Percentiles rank a stretch among this genome's conserved stretches.
phyloP scores from a whole-genome alignment of 2,113 vertebrate genomes.

The Rhinopomastus cyanomelas region DNA sequence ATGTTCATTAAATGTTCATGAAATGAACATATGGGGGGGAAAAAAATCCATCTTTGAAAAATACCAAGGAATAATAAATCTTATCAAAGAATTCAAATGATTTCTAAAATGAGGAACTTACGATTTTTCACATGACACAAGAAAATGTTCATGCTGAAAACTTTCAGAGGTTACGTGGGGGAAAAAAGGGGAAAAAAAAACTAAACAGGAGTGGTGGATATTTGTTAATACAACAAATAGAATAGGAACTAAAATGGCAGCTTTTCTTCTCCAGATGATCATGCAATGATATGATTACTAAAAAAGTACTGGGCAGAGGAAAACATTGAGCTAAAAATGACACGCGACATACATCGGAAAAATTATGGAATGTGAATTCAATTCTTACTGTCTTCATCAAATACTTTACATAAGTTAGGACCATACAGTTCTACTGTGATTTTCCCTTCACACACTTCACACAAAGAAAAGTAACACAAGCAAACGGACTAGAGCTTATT shows the following conservation, averaged over 20 bases:
- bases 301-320: background rate
- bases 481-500: background rate
- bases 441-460: conserved; percentile 1
- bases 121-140: background rate
- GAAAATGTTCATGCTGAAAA: background rate
- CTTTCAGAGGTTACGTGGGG: background rate
- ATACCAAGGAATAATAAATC: background rate
- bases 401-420: background rate
- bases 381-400: background rate
- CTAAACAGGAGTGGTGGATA: background rate
- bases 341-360: background rate
- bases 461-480: conserved; percentile 12
- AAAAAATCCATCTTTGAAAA: conserved; percentile 4
- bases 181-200: no score
- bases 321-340: background rate
- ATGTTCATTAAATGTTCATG: conserved; percentile 23
- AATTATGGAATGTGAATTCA: background rate
- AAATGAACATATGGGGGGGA: conserved; percentile 7
- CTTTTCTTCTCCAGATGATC: background rate
- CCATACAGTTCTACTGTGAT: background rate
- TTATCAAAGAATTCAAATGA: conserved; percentile 20
- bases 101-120: background rate
- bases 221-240: background rate
- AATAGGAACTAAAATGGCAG: background rate
- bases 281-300: background rate